phyloP scores from a whole-genome alignment of 2,888 invertebrate species.

The Rhorus exstirpatorius region DNA sequence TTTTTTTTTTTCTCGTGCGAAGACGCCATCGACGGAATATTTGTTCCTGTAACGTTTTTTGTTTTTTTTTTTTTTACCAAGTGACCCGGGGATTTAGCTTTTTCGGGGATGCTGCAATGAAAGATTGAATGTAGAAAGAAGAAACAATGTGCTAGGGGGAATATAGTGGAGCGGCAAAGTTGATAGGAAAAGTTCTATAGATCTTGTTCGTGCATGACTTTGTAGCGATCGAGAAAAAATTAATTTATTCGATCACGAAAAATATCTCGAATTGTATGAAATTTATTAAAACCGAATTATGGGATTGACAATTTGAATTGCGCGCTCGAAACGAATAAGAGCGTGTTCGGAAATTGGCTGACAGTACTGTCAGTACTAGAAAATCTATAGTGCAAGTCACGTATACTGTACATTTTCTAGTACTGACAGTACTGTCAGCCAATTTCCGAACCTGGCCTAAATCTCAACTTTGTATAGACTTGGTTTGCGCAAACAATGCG shows the following conservation, averaged over 20 bases:
- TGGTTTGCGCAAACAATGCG: too few species aligned
- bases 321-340: too few species aligned
- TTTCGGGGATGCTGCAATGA: not conserved
- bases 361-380: too few species aligned
- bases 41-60: constrained; percentile 1
- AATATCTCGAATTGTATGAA: not conserved
- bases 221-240: not conserved
- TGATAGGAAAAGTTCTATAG: not conserved
- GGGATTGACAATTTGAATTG: too few species aligned
- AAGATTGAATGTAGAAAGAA: not conserved
- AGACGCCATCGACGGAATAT: not conserved
- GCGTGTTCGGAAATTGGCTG: too few species aligned
- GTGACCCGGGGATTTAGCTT: not conserved
- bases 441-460: too few species aligned
- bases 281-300: too few species aligned
- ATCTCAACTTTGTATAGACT: too few species aligned
- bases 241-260: not conserved
- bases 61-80: not conserved
- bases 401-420: too few species aligned
- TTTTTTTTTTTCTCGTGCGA: not conserved
- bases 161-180: not conserved
- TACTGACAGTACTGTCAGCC: too few species aligned
- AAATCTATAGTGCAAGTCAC: too few species aligned
- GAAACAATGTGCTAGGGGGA: not conserved
- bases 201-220: not conserved